phyloP scores from a whole-genome alignment of 2,113 vertebrate genomes.

The Spea multiplicata region DNA sequence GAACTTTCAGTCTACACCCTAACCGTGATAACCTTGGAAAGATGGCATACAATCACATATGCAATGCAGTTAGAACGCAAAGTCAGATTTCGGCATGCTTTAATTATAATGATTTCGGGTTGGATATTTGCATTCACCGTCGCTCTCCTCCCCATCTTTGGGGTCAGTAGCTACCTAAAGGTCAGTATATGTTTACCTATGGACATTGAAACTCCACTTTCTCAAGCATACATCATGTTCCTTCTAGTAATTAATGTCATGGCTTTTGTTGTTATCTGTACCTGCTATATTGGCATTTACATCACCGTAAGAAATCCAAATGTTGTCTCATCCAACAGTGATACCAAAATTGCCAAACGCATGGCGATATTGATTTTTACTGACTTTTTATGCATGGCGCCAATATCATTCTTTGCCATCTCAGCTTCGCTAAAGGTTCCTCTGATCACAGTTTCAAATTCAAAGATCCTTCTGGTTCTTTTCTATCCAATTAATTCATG shows the following conservation, averaged over 20 bases:
- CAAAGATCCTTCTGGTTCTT: conserved; percentile 91
- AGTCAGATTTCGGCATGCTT: conserved; percentile 80
- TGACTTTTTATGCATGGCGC: conserved; percentile 94
- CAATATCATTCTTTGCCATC: conserved; percentile 96
- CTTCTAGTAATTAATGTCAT: conserved; percentile 86
- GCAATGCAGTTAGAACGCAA: conserved; percentile 87
- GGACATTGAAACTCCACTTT: conserved; percentile 79
- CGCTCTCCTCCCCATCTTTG: conserved; percentile 81
- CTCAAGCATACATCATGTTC: conserved; percentile 82
- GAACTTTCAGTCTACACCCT: conserved; percentile 92
- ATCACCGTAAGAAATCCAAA: conserved; percentile 83
- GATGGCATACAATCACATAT: conserved; percentile 95
- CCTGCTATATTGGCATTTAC: conserved; percentile 91
- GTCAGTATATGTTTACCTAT: conserved; percentile 96
- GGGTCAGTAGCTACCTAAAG: conserved; percentile 93
- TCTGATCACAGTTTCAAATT: conserved; percentile 88
- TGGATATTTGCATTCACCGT: conserved; percentile 83
- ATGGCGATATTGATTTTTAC: conserved; percentile 97
- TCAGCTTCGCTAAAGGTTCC: conserved; percentile 89
- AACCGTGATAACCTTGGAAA: conserved; percentile 87
- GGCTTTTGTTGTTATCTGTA: conserved; percentile 84
- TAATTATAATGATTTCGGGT: conserved; percentile 76
- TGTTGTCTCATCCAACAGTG: conserved; percentile 75
- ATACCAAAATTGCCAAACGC: conserved; percentile 87
- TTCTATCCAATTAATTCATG: conserved; percentile 98